Base-by-base conservation (phyloP, 2,113 vertebrate species). In the Paedocypris sp. region DNA sequence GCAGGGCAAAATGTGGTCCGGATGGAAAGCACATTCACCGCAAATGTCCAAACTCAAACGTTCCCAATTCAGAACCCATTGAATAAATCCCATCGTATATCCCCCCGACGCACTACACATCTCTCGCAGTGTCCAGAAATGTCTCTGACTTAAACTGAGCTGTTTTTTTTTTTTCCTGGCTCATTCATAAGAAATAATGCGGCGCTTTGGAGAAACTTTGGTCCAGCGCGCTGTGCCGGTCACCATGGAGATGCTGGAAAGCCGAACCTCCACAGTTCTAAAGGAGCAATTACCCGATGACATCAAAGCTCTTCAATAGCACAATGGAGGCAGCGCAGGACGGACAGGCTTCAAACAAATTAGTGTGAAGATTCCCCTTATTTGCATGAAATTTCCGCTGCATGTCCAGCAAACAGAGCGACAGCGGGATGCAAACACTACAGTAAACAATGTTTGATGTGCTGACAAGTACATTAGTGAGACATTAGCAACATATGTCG, bases 221-320 rank as follows among this genome's bases (percentile, higher is more conserved):
- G 6, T 47, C 8, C 53, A 32, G 26, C 13, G 9, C 11, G 60
- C 36, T 33, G 38, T 75, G 75, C 78, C 75, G 72, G 75, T 84
- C 67, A 36, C 74, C 79, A 82, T 81, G 78, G 79, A 76, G 72
- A 84, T 80, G 10, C 26, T 28, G 38, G 22, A 38, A 28, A 25
- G 69, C 68, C 25, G 53, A 31, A 43, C 36, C 26, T 58, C 38
- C 2, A 4, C 54, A 76, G 67, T 81, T 83, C 75, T 77, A 82
- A 81, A 75, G 77, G 79, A 80, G 78, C 75, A 84, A 84, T 84
- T 84, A 84, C 78, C 74, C 77, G 74, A 74, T 78, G 80, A 82
- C 77, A 81, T 83, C 81, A 84, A 83, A 83, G 77, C 77, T 70
- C 66, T 64, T 68, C 66, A 62, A 76, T 33, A 1, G 26, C 71